These are phyloP conservation scores for Stenurella melanura DNA, from an alignment of 2,888 invertebrate species.

Conservation along the genomic window DNA sequence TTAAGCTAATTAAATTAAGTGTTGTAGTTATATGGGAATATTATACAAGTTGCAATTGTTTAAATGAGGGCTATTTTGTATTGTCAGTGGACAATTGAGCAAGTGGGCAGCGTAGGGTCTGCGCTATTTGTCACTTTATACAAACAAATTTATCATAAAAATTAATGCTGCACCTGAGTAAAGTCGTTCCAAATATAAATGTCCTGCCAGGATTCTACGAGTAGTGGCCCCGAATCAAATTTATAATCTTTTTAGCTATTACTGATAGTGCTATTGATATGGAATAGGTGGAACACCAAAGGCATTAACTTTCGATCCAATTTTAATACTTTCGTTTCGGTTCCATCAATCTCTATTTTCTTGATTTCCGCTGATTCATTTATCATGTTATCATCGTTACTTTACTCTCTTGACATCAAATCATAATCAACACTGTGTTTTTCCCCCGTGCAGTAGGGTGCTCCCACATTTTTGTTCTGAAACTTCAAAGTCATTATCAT, in stretches of 20 bases:
- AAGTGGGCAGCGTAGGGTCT: constrained; percentile 27
- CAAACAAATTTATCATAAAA: constrained; percentile 27
- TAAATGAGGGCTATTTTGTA: constrained; percentile 37
- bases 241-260: constrained; percentile 12
- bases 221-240: neutral
- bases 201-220: neutral
- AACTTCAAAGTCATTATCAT: constrained; percentile 23
- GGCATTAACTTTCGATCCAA: constrained; percentile 38
- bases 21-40: constrained; percentile 58
- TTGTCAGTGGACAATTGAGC: constrained; percentile 35
- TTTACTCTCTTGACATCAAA: constrained; percentile 27
- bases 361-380: constrained; percentile 32
- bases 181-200: constrained; percentile 10
- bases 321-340: constrained; percentile 40
- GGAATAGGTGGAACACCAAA: constrained; percentile 23
- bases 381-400: constrained; percentile 39
- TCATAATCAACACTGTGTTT: constrained; percentile 38
- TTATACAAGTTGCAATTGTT: constrained; percentile 56
- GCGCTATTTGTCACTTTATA: constrained; percentile 11
- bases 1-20: constrained; percentile 60
- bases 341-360: constrained; percentile 46
- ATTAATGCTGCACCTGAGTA: constrained; percentile 24
- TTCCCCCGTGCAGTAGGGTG: constrained; percentile 2
- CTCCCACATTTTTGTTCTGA: constrained; percentile 23
- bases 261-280: constrained; percentile 27